A percentile compares a stretch with the other conserved stretches of the same genome.
These are phyloP conservation scores for Mimachlamys varia DNA, from an alignment of 2,888 invertebrate genomes.

Conservation along the genomic window DNA sequence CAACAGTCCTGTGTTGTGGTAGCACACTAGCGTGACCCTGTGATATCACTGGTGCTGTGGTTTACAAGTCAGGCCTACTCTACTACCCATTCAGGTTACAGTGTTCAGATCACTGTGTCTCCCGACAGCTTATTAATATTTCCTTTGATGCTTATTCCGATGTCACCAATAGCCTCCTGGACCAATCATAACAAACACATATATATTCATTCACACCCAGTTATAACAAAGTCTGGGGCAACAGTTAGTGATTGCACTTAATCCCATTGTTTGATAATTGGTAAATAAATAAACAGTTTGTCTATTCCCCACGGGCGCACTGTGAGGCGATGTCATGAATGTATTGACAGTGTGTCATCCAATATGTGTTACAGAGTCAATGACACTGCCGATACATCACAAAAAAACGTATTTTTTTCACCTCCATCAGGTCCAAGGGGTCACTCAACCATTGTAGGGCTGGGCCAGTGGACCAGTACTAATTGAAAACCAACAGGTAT, in stretches of 20 bases:
- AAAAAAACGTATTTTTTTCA: too few relatives aligned
- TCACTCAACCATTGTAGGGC: not conserved
- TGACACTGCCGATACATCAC: not conserved
- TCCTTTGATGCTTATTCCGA: constrained; percentile 27
- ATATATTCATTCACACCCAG: not conserved
- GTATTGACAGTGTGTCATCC: constrained; percentile 17
- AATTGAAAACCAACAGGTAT: not conserved
- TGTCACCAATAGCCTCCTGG: not conserved
- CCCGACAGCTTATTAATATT: not conserved
- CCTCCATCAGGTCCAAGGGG: not conserved
- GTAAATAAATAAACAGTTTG: not conserved
- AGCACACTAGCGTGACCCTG: not conserved
- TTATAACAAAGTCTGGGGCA: not conserved
- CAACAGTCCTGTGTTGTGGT: not conserved
- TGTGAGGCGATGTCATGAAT: not conserved
- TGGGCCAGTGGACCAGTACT: not conserved
- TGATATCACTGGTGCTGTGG: too few relatives aligned
- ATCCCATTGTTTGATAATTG: constrained; percentile 33
- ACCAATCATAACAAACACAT: constrained; percentile 19
- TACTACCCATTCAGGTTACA: not conserved
- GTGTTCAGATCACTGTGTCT: not conserved
- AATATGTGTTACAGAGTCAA: not conserved
- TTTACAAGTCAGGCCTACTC: not conserved
- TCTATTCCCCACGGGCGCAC: not conserved
- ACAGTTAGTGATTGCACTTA: not conserved